A percentile compares a stretch with the other conserved stretches of the same genome.
Evolutionary conservation across 2,797 vertebrate species (phyloP).

Genomic region (Ataeniobius toweri): DNA sequence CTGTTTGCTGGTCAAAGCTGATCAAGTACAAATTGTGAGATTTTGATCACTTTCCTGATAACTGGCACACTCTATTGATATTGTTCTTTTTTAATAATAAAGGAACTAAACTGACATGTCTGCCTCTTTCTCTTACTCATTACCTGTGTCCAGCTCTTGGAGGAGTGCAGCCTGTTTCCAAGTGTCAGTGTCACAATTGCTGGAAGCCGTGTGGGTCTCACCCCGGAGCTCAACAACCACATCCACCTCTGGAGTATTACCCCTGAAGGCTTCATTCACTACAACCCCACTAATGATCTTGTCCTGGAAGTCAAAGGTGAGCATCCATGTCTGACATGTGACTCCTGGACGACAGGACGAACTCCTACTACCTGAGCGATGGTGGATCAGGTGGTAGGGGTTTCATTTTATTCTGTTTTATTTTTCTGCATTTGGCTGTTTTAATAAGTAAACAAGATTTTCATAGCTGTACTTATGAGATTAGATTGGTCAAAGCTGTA

Average conservation of each 20-base stretch:
- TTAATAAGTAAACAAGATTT: neutral
- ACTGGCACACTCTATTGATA: neutral
- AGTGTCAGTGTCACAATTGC: slow-evolving; percentile 85
- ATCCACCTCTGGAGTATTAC: slow-evolving; percentile 88
- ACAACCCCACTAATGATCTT: slow-evolving; percentile 80
- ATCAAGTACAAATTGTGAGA: neutral
- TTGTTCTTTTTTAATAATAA: neutral
- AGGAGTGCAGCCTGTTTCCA: slow-evolving; percentile 88
- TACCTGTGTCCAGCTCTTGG: slow-evolving; percentile 81
- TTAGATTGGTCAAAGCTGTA: neutral
- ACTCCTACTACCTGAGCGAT: too few relatives aligned
- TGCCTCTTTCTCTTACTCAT: neutral
- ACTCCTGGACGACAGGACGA: neutral
- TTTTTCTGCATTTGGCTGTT: too few relatives aligned
- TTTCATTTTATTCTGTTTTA: too few relatives aligned
- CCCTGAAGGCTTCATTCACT: slow-evolving; percentile 86
- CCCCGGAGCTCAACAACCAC: slow-evolving; percentile 74
- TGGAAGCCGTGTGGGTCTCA: slow-evolving; percentile 86
- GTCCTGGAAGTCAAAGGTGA: slow-evolving; percentile 96
- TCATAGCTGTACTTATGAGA: neutral
- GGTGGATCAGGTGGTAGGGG: too few relatives aligned
- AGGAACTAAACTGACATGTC: neutral
- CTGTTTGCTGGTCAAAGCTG: neutral
- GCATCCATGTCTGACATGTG: neutral
- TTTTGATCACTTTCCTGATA: neutral